Evolutionary conservation across 2,113 vertebrate genomes (phyloP), one percentile per base, ranked within the genome.

Genomic region (Mobula hypostoma): DNA sequence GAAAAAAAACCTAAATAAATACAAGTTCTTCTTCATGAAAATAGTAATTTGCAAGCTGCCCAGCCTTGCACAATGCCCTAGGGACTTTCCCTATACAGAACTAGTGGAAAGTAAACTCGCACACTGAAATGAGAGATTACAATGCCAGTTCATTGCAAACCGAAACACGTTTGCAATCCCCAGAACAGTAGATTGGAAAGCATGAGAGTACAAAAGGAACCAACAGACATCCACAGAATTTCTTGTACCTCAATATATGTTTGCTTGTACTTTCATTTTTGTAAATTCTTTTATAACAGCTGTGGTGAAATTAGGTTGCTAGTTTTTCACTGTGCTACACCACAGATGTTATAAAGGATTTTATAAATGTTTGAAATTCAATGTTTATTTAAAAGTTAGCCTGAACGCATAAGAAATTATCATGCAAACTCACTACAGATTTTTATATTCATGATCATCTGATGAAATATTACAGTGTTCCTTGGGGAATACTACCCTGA

Each of bases 81-180:
- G 61, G 19, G 29, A 63, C 21, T 15, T 58, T 21, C 82, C 7
- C 7, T 91, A 5, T 91, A 15, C 61, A 32, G n/a, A 5, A 66
- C 11, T 14, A 68, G n/a, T 90, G 29, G 24, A 27, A 90, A 90
- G 32, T 66, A 5, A 90, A 32, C 58, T 74, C 14, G 40, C 36
- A 76, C 36, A 56, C 27, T 9, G 92, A 94, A n/a, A 48, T 9
- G n/a, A 11, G 63, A 58, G 11, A 29, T 40, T 77, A 68, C 36
- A 94, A 68, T 56, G 6, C 4, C 87, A 68, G 68, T n/a, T 94
- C 68, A 94, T 95, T 94, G 78, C 94, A 94, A 94, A 85, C 40
- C 94, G 61, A 21, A 88, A 94, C 95, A 94, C 94, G 94, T 94
- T 94, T 76, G 68, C 74, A 68, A 74, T 88, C 77, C 82, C 82